Conservation (phyloP, 2,113 vertebrate species). For the Malaclemys terrapin region DNA sequence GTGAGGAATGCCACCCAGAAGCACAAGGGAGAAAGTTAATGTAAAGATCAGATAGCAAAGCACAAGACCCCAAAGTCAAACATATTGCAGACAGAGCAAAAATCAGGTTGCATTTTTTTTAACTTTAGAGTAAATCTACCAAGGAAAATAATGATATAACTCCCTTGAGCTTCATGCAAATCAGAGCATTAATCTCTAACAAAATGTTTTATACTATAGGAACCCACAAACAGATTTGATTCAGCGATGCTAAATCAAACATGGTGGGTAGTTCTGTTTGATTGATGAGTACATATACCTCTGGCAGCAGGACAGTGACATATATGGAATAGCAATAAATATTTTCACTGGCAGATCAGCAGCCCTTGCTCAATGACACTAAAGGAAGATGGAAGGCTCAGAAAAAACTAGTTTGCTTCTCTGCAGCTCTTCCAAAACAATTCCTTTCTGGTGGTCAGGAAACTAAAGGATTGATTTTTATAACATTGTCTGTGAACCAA, state of each 20-base stretch:
- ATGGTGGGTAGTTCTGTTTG: conserved; percentile 75
- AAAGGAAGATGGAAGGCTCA: conserved; percentile 68
- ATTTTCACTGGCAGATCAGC: conserved; percentile 71
- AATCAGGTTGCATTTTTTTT: conserved; percentile 64
- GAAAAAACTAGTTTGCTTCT: conserved; percentile 14
- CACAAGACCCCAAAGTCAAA: conserved; percentile 15
- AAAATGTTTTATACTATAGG: conserved; percentile 82
- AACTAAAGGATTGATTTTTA: not conserved
- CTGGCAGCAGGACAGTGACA: conserved; percentile 74
- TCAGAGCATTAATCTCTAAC: conserved; percentile 78
- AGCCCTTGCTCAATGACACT: conserved; percentile 71
- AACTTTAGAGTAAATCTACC: conserved; percentile 70
- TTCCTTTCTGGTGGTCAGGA: conserved; percentile 1
- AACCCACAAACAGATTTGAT: conserved; percentile 77
- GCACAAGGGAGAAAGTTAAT: conserved; percentile 65
- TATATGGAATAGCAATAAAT: conserved; percentile 77
- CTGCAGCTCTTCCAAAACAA: not conserved
- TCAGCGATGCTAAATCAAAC: conserved; percentile 80
- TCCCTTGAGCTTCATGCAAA: conserved; percentile 76
- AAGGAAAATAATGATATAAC: conserved; percentile 71
- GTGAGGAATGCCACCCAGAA: conserved; percentile 57
- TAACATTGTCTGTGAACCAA: not conserved
- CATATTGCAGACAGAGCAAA: conserved; percentile 53
- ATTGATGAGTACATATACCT: conserved; percentile 82
- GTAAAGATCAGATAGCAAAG: conserved; percentile 67